A percentile compares a stretch with the other conserved stretches of the same genome.
Evolutionary conservation across 2,797 vertebrate genomes (phyloP).

Genomic region (Anisognathus igniventris): DNA sequence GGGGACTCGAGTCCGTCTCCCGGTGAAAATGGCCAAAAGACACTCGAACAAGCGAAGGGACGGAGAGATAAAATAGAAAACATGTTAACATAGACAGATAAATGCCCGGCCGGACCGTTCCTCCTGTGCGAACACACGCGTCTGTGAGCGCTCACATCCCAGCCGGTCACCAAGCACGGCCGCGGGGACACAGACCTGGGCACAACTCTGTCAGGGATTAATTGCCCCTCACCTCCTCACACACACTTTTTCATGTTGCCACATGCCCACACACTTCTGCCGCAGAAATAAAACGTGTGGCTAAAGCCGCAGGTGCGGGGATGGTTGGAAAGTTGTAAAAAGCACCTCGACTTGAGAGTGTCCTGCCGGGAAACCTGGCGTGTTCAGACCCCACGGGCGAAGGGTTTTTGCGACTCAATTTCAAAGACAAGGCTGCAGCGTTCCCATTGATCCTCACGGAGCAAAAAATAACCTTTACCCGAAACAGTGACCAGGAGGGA

Average conservation of each 20-base stretch:
- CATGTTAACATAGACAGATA: neutral
- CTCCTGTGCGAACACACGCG: neutral
- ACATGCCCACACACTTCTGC: neutral
- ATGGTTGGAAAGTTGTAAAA: constrained; percentile 52
- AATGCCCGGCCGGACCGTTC: neutral
- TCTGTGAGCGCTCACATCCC: neutral
- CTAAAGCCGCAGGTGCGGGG: constrained; percentile 61
- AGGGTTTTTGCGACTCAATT: constrained; percentile 7
- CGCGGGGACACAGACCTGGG: neutral
- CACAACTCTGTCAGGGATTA: neutral
- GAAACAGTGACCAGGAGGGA: neutral
- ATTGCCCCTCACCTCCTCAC: neutral
- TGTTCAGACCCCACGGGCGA: neutral
- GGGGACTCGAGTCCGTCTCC: neutral
- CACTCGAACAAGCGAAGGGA: neutral
- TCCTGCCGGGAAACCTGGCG: constrained; percentile 25
- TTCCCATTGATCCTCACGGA: constrained; percentile 30
- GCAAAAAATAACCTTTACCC: constrained; percentile 22
- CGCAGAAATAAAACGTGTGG: constrained; percentile 7
- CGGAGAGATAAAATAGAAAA: neutral
- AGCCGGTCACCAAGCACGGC: neutral
- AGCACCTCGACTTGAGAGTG: neutral
- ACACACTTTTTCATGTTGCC: neutral
- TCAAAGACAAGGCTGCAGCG: constrained; percentile 27
- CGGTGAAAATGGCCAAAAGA: neutral